A percentile compares a stretch with the other conserved stretches of the same genome.
Evolutionary conservation across 2,113 vertebrate species (phyloP).

Genomic region (Trichechus manatus): DNA sequence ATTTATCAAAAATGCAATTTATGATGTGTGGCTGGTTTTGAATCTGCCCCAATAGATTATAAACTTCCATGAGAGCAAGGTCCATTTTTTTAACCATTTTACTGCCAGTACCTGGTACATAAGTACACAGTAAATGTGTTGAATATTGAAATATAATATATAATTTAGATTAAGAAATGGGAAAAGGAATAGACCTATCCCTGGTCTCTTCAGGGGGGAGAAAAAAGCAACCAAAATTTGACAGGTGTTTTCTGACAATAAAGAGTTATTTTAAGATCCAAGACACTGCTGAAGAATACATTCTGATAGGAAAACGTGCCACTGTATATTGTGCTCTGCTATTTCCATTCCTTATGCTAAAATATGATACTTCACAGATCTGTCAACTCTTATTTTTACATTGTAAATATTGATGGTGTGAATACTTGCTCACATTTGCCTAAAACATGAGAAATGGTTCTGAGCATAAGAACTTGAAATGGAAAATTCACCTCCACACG

Average conservation of each 20-base stretch:
- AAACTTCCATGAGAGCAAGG: not conserved
- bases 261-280: constrained; percentile 28
- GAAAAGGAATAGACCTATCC: not conserved
- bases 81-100: constrained; percentile 19
- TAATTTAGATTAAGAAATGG: not conserved
- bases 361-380: constrained; percentile 79
- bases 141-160: not conserved
- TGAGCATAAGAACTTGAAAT: constrained; percentile 61
- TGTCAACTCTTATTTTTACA: constrained; percentile 79
- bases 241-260: constrained; percentile 29
- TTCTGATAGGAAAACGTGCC: constrained; percentile 25
- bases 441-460: constrained; percentile 75
- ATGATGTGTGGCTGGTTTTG: not conserved
- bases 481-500: constrained; percentile 75
- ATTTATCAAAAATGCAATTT: not conserved
- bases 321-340: constrained; percentile 57
- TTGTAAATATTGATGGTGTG: constrained; percentile 85
- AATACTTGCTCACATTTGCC: constrained; percentile 82
- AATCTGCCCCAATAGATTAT: not conserved
- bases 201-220: not conserved
- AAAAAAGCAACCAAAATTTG: constrained; percentile 43
- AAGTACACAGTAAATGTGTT: not conserved
- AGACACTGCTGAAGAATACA: not conserved
- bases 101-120: not conserved
- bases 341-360: constrained; percentile 77